Evolutionary conservation across 2,113 vertebrate genomes (phyloP).

Genomic region (Thryonomys swinderianus): DNA sequence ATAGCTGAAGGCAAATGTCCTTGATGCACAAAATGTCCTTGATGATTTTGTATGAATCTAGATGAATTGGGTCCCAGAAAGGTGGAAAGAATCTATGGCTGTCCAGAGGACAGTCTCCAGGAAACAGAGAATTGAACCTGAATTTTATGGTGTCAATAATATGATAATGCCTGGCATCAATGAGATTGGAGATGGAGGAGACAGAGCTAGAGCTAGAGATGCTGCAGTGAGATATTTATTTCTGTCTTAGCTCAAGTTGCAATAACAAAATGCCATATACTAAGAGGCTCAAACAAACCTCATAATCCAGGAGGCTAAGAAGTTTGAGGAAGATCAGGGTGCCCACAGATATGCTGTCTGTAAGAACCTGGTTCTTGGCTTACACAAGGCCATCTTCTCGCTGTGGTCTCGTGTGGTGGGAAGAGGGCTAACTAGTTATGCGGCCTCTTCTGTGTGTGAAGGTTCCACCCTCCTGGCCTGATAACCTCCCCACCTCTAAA

Average conservation of each 20-base stretch:
- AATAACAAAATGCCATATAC: background rate
- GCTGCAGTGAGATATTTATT: background rate
- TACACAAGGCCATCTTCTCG: background rate
- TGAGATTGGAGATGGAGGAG: background rate
- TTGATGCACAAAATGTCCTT: background rate
- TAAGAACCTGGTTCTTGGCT: background rate
- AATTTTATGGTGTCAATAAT: background rate
- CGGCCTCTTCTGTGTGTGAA: background rate
- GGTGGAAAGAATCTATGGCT: background rate
- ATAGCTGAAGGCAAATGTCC: background rate
- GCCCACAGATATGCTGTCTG: background rate
- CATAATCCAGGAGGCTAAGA: background rate
- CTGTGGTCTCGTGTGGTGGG: background rate
- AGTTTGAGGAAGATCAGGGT: background rate
- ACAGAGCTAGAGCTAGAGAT: background rate
- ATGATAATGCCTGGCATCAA: background rate
- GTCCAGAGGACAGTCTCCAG: background rate
- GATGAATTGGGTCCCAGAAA: background rate
- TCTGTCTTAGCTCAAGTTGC: background rate
- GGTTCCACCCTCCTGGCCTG: background rate
- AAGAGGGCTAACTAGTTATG: background rate
- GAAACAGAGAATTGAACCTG: background rate
- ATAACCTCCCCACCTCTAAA: background rate
- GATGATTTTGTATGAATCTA: no score
- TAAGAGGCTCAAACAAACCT: background rate